phyloP scores from a whole-genome alignment of 1,140 invertebrate genomes.

The Dendroctonus valens region DNA sequence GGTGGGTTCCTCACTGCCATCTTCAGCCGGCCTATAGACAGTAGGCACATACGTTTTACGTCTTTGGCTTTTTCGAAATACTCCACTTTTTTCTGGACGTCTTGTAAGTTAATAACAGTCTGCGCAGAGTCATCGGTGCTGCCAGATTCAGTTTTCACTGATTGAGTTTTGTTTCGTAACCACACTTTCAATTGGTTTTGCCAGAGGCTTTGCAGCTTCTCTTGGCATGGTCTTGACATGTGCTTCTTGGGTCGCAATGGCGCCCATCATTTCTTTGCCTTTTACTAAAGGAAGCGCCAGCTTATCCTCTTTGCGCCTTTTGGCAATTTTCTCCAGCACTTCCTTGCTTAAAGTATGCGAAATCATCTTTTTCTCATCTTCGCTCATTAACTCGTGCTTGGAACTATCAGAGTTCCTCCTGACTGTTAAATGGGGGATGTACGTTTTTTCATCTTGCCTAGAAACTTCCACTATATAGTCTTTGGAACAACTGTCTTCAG shows the following conservation, averaged over 20 bases:
- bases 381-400: slow-evolving; percentile 50
- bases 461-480: slow-evolving; percentile 39
- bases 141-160: slow-evolving; percentile 65
- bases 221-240: slow-evolving; percentile 42
- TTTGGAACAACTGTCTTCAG: slow-evolving; percentile 14
- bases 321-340: slow-evolving; percentile 62
- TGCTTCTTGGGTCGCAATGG: slow-evolving; percentile 59
- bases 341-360: slow-evolving; percentile 72
- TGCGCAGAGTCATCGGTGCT: slow-evolving; percentile 67
- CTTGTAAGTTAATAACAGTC: slow-evolving; percentile 63
- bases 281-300: slow-evolving; percentile 54
- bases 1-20: slow-evolving; percentile 24
- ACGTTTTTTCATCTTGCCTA: slow-evolving; percentile 23
- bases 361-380: slow-evolving; percentile 70
- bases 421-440: slow-evolving; percentile 36
- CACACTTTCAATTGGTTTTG: slow-evolving; percentile 33
- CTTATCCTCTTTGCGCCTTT: slow-evolving; percentile 48
- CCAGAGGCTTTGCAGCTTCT: slow-evolving; percentile 45
- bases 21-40: slow-evolving; percentile 57
- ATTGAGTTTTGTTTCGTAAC: slow-evolving; percentile 49
- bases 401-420: slow-evolving; percentile 44
- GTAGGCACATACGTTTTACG: slow-evolving; percentile 51
- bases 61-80: slow-evolving; percentile 71
- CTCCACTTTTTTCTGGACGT: slow-evolving; percentile 71
- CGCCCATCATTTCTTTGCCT: slow-evolving; percentile 64